Percentiles rank a stretch among this genome's conserved stretches.
These are phyloP conservation scores for Galaxias olidus DNA, from an alignment of 2,797 vertebrate genomes.

Conservation along the genomic window DNA sequence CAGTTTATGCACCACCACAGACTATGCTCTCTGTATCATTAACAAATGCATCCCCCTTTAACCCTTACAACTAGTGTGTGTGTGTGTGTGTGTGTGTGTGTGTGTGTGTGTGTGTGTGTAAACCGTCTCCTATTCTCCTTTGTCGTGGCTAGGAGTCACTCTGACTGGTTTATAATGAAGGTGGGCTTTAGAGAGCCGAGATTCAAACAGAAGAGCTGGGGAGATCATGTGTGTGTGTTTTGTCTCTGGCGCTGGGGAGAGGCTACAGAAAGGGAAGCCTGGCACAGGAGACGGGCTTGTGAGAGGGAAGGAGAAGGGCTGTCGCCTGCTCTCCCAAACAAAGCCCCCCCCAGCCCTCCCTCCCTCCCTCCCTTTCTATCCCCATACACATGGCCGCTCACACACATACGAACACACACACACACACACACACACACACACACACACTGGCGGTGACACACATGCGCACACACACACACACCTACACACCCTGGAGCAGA, in stretches of 20 bases:
- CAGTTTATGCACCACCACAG: background rate
- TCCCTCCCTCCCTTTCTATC: background rate
- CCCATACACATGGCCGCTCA: background rate
- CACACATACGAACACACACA: no score
- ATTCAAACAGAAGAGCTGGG: constrained; percentile 8
- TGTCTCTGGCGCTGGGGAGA: constrained; percentile 18
- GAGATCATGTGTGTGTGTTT: constrained; percentile 15
- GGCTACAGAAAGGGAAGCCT: constrained; percentile 26
- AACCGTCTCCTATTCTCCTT: no score
- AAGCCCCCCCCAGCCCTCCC: constrained; percentile 15
- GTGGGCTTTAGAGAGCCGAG: constrained; percentile 1
- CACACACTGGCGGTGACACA: no score
- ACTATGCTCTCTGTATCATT: no score
- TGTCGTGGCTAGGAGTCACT: background rate
- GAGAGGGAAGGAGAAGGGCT: constrained; percentile 8
- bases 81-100: no score
- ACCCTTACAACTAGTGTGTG: no score
- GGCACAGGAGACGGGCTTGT: constrained; percentile 31
- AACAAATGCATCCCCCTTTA: no score
- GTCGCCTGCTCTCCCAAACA: constrained; percentile 16
- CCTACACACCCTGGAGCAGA: no score
- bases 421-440: no score
- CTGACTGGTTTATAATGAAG: background rate
- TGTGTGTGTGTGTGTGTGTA: no score
- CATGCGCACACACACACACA: no score